These are phyloP conservation scores for Penaeus chinensis DNA, from an alignment of 1,140 invertebrate genomes.

Conservation along the genomic window DNA sequence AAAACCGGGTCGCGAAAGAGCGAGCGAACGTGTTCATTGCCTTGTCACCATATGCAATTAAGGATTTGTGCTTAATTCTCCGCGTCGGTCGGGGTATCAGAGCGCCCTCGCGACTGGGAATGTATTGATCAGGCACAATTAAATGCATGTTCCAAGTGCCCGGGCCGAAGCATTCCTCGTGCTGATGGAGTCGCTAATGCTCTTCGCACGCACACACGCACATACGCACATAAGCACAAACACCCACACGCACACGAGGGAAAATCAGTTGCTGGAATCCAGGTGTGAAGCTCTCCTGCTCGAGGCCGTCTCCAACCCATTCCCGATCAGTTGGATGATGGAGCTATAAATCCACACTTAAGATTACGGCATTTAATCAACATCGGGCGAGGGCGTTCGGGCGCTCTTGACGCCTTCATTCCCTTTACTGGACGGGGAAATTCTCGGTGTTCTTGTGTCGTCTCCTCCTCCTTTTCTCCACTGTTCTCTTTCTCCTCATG, in stretches of 20 bases:
- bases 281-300: no score
- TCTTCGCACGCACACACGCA: neutral
- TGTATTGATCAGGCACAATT: slow-evolving; percentile 35
- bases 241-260: no score
- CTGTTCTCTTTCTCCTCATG: no score
- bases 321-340: slow-evolving; percentile 1
- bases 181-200: neutral
- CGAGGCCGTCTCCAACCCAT: no score
- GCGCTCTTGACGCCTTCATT: no score
- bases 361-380: slow-evolving; percentile 25
- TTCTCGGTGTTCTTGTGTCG: no score
- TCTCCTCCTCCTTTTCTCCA: no score
- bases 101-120: slow-evolving; percentile 22
- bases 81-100: neutral
- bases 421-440: no score
- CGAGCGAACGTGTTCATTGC: neutral
- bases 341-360: slow-evolving; percentile 28
- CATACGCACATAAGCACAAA: neutral
- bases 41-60: slow-evolving; percentile 32
- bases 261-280: no score
- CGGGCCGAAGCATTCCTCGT: neutral
- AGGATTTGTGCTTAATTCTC: slow-evolving; percentile 2
- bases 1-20: neutral
- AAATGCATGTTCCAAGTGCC: slow-evolving; percentile 35
- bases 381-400: neutral